phyloP scores from a whole-genome alignment of 2,113 vertebrate genomes.

The Isichthys henryi region DNA sequence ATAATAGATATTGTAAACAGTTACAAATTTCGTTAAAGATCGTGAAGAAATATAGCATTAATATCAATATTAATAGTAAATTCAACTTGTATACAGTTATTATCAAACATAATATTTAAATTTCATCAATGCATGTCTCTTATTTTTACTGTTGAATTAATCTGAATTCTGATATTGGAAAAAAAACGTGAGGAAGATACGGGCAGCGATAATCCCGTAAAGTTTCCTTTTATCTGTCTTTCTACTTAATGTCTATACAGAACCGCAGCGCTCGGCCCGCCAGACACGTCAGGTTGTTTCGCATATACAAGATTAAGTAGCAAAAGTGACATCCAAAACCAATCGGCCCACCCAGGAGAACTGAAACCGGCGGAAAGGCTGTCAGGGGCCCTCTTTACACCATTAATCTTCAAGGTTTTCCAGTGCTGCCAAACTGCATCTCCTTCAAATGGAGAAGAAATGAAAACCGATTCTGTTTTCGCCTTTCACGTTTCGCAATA shows the following conservation, averaged over 20 bases:
- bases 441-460: conserved; percentile 80
- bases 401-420: conserved; percentile 96
- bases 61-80: neutral
- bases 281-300: conserved; percentile 82
- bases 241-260: conserved; percentile 75
- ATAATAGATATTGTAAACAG: neutral
- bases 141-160: neutral
- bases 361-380: conserved; percentile 87
- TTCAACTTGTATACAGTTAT: neutral
- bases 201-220: conserved; percentile 29
- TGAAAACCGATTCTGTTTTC: conserved; percentile 58
- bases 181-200: conserved; percentile 30
- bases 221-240: conserved; percentile 68
- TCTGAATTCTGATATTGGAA: conserved; percentile 5
- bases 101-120: neutral
- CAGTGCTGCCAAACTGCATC: conserved; percentile 91
- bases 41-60: neutral
- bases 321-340: conserved; percentile 98
- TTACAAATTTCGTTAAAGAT: neutral
- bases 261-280: conserved; percentile 58
- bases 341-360: conserved; percentile 95
- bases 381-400: conserved; percentile 88
- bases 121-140: neutral
- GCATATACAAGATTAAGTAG: conserved; percentile 99
- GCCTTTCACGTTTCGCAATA: conserved; percentile 41